These are phyloP conservation scores for Drosophila varians DNA, from an alignment of 1,140 invertebrate genomes.

Conservation along the genomic window DNA sequence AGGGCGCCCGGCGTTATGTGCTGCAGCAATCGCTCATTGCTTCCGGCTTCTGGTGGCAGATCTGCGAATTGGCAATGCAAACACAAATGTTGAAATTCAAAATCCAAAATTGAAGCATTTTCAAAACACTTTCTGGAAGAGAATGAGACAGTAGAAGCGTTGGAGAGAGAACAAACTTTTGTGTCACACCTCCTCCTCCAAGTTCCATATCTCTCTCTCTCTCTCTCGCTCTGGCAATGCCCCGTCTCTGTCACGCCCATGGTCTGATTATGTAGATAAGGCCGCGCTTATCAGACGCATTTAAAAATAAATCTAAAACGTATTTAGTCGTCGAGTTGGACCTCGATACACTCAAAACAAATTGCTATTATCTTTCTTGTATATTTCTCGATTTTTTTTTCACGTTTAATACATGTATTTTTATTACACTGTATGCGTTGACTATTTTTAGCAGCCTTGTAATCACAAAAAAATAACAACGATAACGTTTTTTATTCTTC, in stretches of 20 bases:
- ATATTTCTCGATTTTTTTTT: slow-evolving; percentile 28
- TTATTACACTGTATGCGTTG: not conserved
- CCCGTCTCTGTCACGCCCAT: slow-evolving; percentile 13
- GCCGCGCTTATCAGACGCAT: slow-evolving; percentile 69
- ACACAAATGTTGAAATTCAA: slow-evolving; percentile 6
- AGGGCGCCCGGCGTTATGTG: slow-evolving; percentile 70
- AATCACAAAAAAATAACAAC: slow-evolving; percentile 40
- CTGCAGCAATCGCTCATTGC: slow-evolving; percentile 74
- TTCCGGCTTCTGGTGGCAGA: slow-evolving; percentile 78
- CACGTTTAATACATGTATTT: not conserved
- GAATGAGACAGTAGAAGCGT: not conserved
- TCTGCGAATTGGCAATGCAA: slow-evolving; percentile 61
- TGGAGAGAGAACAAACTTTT: not conserved
- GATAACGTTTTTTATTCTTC: slow-evolving; percentile 37
- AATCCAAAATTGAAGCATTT: not conserved
- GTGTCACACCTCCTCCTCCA: slow-evolving; percentile 1
- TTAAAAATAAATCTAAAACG: slow-evolving; percentile 77
- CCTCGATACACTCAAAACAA: not conserved
- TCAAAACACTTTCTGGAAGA: not conserved
- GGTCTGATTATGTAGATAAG: slow-evolving; percentile 70
- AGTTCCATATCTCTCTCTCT: not conserved
- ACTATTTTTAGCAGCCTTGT: slow-evolving; percentile 59
- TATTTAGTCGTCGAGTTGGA: slow-evolving; percentile 57
- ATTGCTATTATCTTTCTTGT: not conserved
- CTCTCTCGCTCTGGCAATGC: not conserved